Evolutionary conservation across 2,888 invertebrate species (phyloP).

Genomic region (Tenthredo notha): DNA sequence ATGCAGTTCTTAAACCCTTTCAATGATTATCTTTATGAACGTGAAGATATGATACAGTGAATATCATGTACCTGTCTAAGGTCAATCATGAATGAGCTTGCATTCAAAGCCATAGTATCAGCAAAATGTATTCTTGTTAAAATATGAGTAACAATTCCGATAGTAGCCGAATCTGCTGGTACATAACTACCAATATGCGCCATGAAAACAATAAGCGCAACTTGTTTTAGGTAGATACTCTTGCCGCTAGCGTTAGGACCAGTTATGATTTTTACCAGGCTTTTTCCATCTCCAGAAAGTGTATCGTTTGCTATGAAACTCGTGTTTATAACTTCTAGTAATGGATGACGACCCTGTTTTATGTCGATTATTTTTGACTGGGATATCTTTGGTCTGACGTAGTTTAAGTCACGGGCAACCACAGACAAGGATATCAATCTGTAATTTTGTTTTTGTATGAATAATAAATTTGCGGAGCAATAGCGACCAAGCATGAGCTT

Average conservation of each 20-base stretch:
- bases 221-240: conserved; percentile 94
- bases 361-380: conserved; percentile 82
- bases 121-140: conserved; percentile 87
- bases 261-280: conserved; percentile 88
- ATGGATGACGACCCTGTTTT: conserved; percentile 87
- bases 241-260: conserved; percentile 97
- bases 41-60: not conserved
- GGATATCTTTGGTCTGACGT: conserved; percentile 83
- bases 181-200: conserved; percentile 95
- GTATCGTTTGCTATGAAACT: conserved; percentile 89
- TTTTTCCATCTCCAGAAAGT: conserved; percentile 80
- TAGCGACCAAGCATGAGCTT: not conserved
- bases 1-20: conserved; percentile 1
- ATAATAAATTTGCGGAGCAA: not conserved
- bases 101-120: conserved; percentile 88
- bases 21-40: not conserved
- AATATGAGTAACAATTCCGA: conserved; percentile 87
- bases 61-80: conserved; percentile 85
- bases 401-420: conserved; percentile 84
- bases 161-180: conserved; percentile 87
- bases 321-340: conserved; percentile 84
- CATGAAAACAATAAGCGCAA: conserved; percentile 89
- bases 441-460: conserved; percentile 58
- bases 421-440: conserved; percentile 85
- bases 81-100: conserved; percentile 93